Percentiles rank a stretch among this genome's conserved stretches.
Conservation (phyloP, 2,888 invertebrate species). For the Xanthia togata region DNA sequence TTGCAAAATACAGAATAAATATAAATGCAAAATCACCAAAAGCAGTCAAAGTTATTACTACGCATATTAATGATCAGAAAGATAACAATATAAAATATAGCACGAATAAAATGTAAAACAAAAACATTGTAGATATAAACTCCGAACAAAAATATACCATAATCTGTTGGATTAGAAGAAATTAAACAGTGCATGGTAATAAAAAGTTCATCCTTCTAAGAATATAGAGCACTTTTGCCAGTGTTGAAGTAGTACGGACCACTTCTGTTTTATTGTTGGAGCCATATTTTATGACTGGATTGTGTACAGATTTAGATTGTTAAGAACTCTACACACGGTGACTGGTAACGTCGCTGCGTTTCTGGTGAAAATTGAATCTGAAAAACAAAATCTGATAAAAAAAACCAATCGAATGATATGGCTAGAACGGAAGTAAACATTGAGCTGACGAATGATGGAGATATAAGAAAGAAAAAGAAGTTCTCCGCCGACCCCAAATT, state of each 20-base stretch:
- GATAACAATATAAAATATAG: slow-evolving; percentile 48
- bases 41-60: slow-evolving; percentile 29
- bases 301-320: slow-evolving; percentile 88
- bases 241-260: slow-evolving; percentile 85
- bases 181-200: slow-evolving; percentile 82
- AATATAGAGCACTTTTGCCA: slow-evolving; percentile 87
- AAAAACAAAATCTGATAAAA: not conserved
- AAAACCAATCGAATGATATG: not conserved
- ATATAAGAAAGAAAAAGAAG: not conserved
- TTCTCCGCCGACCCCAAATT: too few species aligned
- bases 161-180: slow-evolving; percentile 77
- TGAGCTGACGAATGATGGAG: not conserved
- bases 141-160: slow-evolving; percentile 61
- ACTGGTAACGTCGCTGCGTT: slow-evolving; percentile 27
- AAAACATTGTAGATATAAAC: slow-evolving; percentile 59
- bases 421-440: not conserved
- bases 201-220: slow-evolving; percentile 85
- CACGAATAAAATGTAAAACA: slow-evolving; percentile 42
- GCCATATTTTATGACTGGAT: slow-evolving; percentile 90
- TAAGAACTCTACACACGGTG: slow-evolving; percentile 63
- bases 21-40: slow-evolving; percentile 6
- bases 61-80: slow-evolving; percentile 25
- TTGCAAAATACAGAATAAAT: not conserved
- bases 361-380: not conserved
- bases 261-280: slow-evolving; percentile 90